phyloP scores from a whole-genome alignment of 2,797 vertebrate genomes.

The Hydrophis major region DNA sequence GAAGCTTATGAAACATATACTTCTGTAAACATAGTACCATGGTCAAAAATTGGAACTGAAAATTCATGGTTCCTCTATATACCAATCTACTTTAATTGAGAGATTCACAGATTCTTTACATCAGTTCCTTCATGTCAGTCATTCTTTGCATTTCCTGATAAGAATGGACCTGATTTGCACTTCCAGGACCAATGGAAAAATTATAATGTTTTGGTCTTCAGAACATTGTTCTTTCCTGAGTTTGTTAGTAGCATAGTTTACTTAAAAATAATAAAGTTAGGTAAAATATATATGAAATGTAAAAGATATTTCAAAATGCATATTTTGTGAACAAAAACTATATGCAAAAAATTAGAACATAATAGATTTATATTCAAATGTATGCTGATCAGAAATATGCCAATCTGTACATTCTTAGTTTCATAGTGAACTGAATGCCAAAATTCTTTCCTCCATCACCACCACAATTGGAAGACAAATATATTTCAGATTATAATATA shows the following conservation, averaged over 20 bases:
- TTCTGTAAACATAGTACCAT: conserved; percentile 33
- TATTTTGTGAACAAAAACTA: not conserved
- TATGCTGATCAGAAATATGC: not conserved
- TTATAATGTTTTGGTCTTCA: not conserved
- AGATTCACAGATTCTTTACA: not conserved
- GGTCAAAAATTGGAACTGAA: not conserved
- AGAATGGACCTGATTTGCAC: not conserved
- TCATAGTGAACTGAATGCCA: not conserved
- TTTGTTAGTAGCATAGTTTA: not conserved
- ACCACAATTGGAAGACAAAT: not conserved
- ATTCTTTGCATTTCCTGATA: not conserved
- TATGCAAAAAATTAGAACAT: not conserved
- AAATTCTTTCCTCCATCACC: not conserved
- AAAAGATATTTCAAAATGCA: not conserved
- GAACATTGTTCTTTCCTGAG: not conserved
- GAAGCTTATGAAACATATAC: conserved; percentile 25
- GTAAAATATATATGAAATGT: not conserved
- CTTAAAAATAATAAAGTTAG: not conserved
- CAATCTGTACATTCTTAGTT: not conserved
- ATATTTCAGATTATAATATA: not conserved
- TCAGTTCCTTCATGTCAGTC: not conserved
- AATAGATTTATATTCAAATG: not conserved
- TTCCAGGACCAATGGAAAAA: not conserved
- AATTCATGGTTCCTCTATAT: not conserved
- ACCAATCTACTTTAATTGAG: not conserved